Evolutionary conservation across 2,888 invertebrate species (phyloP), one percentile per base, ranked within the genome.

Genomic region (Noctua pronuba): DNA sequence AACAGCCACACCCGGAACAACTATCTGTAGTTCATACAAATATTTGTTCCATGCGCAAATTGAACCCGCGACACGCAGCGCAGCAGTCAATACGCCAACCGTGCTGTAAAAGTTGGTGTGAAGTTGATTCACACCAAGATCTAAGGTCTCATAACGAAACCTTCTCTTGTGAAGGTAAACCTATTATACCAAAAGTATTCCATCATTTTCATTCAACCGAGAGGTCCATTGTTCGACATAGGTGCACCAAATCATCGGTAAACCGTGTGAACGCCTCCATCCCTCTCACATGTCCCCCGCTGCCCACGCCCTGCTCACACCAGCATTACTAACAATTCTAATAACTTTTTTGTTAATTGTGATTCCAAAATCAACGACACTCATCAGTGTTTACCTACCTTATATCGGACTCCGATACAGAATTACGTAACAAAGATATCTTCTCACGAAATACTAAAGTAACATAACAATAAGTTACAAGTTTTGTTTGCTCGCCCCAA

Each of bases 401-500:
- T 41, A 67, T 21, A 64, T 11, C 31, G 13, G 70, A 75, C 49
- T 68, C 28, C 60, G 31, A 81, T 84, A 80, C 68, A 74, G 41
- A 16, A 18, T 16, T 41, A 52, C 69, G 44, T 66, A 73, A 65
- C 75, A 79, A 70, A 84, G 69, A 66, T 71, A 76, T 69, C 38
- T 69, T 68, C 55, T 35, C 52, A 69, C 68, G 46, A 75, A 70
- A 72, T 79, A 49, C 82, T 58, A n/a, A 69, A 82, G 76, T 75
- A 73, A 84, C 70, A 74, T 76, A 79, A 82, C 85, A 84, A 75
- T 82, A 84, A 75, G 75, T 79, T 87, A 69, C 55, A 81, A 84
- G 71, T 86, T 77, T 66, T 66, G 77, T 79, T 55, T 73, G 73
- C 49, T 60, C 64, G 66, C 58, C 77, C 67, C 46, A 21, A 73